Base-by-base conservation (phyloP, 2,113 vertebrate genomes). In the Halcyon malimbica region DNA sequence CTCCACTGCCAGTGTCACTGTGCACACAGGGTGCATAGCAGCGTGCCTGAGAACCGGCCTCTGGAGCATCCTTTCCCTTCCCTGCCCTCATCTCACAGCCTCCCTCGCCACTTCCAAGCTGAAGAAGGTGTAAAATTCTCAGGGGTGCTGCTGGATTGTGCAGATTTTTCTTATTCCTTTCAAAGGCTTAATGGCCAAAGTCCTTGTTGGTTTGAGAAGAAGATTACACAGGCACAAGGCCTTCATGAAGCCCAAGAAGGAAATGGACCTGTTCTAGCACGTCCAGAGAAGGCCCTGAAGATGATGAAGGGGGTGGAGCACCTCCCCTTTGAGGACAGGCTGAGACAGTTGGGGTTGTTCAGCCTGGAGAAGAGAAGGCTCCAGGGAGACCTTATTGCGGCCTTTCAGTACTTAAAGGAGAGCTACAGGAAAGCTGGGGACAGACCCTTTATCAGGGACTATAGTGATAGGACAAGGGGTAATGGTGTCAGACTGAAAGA, bases 31-130 rank as follows among this genome's bases (percentile, higher is more conserved):
- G 18, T 19, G 13, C 2, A 6, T 10, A 75, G 88, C 65, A 33
- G 64, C 1, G 2, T 31, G 42, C 67, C 56, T 17, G 7, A 35
- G 50, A 54, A 18, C 39, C 41, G 51, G n/a, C 29, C 59, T 54
- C 3, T 0, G 0, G 37, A 76, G 63, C 54, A 78, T 70, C 73
- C 46, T 56, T 56, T 62, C 48, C 46, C 51, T 46, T 26, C 54
- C 79, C 79, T 63, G 33, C 33, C 73, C 75, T 56, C 68, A 54
- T 41, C 64, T 63, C 68, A 44, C 19, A 57, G 31, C 6, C n/a
- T 81, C 51, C 39, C 68, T 62, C 0, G 0, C 51, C 63, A 73
- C 35, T 84, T 48, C 73, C 0, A 0, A 81, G 86, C 15, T 0
- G 0, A 35, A 76, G 37, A 76, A 73, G 12, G 24, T 41, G 31